Percentiles rank a stretch among this genome's conserved stretches.
Conservation (phyloP, 2,888 invertebrate genomes). For the Drepana falcataria region DNA sequence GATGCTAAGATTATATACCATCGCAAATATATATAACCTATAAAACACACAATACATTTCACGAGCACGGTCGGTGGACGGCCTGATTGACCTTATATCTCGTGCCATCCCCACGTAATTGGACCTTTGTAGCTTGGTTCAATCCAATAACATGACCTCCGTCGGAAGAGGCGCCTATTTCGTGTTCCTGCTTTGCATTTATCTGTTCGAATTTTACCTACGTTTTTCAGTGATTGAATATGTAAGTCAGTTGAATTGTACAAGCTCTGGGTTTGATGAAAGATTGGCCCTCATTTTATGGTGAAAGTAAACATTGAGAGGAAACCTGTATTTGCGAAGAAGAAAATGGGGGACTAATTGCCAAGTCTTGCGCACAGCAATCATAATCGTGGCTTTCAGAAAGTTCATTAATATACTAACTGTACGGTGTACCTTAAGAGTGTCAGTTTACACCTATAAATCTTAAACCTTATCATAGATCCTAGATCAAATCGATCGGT, state of each 20-base stretch:
- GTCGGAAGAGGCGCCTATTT: conserved; percentile 37
- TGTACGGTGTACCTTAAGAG: too few relatives aligned
- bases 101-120: conserved; percentile 57
- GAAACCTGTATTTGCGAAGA: too few relatives aligned
- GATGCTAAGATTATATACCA: too few relatives aligned
- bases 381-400: too few relatives aligned
- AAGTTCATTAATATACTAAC: too few relatives aligned
- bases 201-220: conserved; percentile 15
- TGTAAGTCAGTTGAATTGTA: neutral
- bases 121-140: conserved; percentile 62
- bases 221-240: neutral
- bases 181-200: conserved; percentile 34
- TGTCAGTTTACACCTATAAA: too few relatives aligned
- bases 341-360: too few relatives aligned
- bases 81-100: conserved; percentile 55
- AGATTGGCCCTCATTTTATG: too few relatives aligned
- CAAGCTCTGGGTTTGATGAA: neutral
- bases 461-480: too few relatives aligned
- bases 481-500: too few relatives aligned
- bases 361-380: too few relatives aligned
- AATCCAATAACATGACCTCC: conserved; percentile 50
- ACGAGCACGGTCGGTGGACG: conserved; percentile 14
- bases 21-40: conserved; percentile 1
- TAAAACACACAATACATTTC: conserved; percentile 27
- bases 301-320: too few relatives aligned